Base-by-base conservation (phyloP, 2,113 vertebrate species). In the Hydropotes inermis region DNA sequence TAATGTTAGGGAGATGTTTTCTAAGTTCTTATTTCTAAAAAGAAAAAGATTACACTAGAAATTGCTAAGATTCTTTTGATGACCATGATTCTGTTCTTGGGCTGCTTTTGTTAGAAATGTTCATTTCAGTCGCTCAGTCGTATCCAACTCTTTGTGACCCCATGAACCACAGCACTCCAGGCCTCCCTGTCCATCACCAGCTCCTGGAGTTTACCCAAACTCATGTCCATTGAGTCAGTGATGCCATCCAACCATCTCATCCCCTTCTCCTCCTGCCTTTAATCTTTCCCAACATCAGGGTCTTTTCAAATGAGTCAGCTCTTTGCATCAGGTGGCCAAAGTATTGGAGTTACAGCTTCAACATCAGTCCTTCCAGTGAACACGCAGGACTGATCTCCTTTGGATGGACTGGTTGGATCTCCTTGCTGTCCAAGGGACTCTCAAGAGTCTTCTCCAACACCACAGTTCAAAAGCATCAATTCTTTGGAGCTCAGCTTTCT, bases 41-140 rank as follows among this genome's bases (percentile, higher is more conserved):
- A 83, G 50, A n/a, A 87, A 50, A 61, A 52, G 25, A 70, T 60
- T 19, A 58, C 91, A 43, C 39, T 93, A 64, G 25, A 50, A 87
- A 67, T 87, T 83, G 28, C 67, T 82, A 94, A 83, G 76, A 67
- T 91, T 39, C 19, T 55, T 85, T 91, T 89, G 88, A 78, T 67
- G 50, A 58, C 57, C 39, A 52, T 57, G 19, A 61, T 89, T 96
- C 45, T 79, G 3, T 86, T 95, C 21, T 50, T 30, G 33, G 81
- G 21, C 23, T 93, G 15, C 19, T 96, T 61, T 86, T 74, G 54
- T 83, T 90, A 83, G 47, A 89, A 82, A 50, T 43, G 25, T 23
- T 23, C 67, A 74, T n/a, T 70, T 39, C 9, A 21, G 67, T 70
- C 2, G 4, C 19, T 70, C 19, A 70, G 64, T 36, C 1, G 1